A percentile compares a stretch with the other conserved stretches of the same genome.
Conservation (phyloP, 2,113 vertebrate genomes). For the Limnothrissa miodon region DNA sequence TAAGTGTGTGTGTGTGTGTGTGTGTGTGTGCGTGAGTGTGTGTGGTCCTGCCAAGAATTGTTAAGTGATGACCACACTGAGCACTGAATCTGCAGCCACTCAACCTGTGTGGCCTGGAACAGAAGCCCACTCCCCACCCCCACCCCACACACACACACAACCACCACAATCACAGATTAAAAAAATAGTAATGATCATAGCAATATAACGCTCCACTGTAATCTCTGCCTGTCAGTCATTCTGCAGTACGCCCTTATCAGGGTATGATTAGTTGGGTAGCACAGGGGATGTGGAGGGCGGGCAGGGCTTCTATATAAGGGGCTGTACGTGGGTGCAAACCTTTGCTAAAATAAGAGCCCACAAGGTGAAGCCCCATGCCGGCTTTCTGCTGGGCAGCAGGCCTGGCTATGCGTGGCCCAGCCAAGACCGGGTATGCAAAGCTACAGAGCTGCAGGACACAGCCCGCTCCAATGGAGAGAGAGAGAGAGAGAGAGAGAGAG, state of each 20-base stretch:
- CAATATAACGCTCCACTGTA: background rate
- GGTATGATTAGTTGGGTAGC: background rate
- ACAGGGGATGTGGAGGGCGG: background rate
- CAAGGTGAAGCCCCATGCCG: conserved; percentile 8
- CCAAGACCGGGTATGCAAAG: background rate
- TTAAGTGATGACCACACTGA: background rate
- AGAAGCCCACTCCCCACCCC: no score
- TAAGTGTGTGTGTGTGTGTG: background rate
- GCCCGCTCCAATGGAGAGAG: background rate
- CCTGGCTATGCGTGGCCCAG: background rate
- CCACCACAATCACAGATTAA: background rate
- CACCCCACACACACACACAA: background rate
- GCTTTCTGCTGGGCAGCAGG: background rate
- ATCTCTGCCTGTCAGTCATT: background rate
- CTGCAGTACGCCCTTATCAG: background rate
- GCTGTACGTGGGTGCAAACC: background rate
- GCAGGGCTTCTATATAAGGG: background rate
- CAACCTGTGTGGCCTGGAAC: conserved; percentile 37
- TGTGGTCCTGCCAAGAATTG: background rate
- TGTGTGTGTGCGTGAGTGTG: background rate
- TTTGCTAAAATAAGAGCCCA: conserved; percentile 15
- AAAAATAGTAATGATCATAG: background rate
- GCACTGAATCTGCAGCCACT: background rate
- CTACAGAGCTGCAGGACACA: background rate
- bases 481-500: background rate